Base-by-base conservation (phyloP, 2,797 vertebrate genomes). In the Hipposideros larvatus region DNA sequence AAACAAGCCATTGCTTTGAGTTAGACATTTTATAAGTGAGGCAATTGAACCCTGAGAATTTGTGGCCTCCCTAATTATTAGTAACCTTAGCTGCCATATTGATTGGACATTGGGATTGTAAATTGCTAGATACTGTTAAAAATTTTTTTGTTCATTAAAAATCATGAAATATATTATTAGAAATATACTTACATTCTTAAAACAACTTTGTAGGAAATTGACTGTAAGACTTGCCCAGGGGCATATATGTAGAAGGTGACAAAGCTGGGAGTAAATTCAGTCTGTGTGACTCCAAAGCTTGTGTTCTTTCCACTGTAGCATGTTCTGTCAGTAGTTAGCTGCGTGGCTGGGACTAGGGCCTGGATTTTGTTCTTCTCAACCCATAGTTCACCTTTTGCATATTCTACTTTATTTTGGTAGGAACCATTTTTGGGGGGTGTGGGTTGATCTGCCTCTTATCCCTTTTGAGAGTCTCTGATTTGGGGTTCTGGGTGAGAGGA, bases 11-110 rank as follows among this genome's bases (percentile, higher is more conserved):
- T 0, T 55, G 43, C 61, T 82, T 92, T 84, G 37, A 82, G 61
- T 86, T 79, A 78, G 24, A 7, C 18, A 83, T 92, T 92, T 93
- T 80, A 34, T 37, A 95, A 91, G 28, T 82, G n/a, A 96, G 87
- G 13, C 48, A 82, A 0, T 16, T 77, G 24, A 90, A 70, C 16
- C 16, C 37, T 94, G 71, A 74, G 77, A 96, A 83, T 31, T 79
- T 93, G 14, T 82, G 7, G 1, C 63, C 80, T 86, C 73, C 31
- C 61, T 91, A 65, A 70, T 84, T 41, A 90, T 53, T 88, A 71
- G 65, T 61, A 57, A 68, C 48, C 34, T 85, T 87, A 86, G 57
- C 43, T 79, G 63, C 51, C 37, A 31, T 61, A 7, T 61, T 96
- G 63, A 88, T 78, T 91, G 15, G 28, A 78, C 28, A 48, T 46